A percentile compares a stretch with the other conserved stretches of the same genome.
Evolutionary conservation across 2,888 invertebrate genomes (phyloP).

Genomic region (Scaptomyza parva): DNA sequence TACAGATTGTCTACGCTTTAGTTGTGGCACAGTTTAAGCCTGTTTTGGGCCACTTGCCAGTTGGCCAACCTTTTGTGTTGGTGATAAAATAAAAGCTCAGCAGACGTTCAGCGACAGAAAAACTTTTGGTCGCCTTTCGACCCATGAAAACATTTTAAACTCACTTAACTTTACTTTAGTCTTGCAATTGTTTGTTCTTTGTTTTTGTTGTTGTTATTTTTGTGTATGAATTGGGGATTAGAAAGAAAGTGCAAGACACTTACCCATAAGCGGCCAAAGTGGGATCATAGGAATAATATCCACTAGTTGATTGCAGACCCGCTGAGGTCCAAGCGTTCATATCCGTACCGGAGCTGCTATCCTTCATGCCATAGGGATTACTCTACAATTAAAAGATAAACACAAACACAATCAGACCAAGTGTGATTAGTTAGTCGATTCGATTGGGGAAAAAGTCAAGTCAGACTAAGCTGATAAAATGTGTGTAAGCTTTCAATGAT

Average conservation of each 20-base stretch:
- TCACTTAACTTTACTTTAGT: conserved; percentile 62
- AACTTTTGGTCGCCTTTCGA: conserved; percentile 54
- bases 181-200: conserved; percentile 37
- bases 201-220: conserved; percentile 20
- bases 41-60: conserved; percentile 38
- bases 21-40: conserved; percentile 27
- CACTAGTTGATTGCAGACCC: conserved; percentile 94
- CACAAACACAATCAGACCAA: conserved; percentile 9
- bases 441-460: conserved; percentile 10
- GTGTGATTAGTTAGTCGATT: conserved; percentile 8
- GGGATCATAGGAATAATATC: conserved; percentile 97
- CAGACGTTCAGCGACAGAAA: conserved; percentile 63
- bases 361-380: conserved; percentile 95
- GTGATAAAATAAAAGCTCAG: conserved; percentile 54
- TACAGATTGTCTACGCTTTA: conserved; percentile 47
- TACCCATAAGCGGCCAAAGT: conserved; percentile 95
- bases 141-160: conserved; percentile 67
- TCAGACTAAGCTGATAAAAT: conserved; percentile 43
- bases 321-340: conserved; percentile 97
- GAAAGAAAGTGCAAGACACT: conserved; percentile 84
- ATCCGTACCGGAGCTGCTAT: conserved; percentile 92
- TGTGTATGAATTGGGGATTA: too few relatives aligned
- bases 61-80: conserved; percentile 61
- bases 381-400: conserved; percentile 87
- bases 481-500: conserved; percentile 55